Evolutionary conservation across 2,888 invertebrate genomes (phyloP).

Genomic region (Malacosoma neustria): DNA sequence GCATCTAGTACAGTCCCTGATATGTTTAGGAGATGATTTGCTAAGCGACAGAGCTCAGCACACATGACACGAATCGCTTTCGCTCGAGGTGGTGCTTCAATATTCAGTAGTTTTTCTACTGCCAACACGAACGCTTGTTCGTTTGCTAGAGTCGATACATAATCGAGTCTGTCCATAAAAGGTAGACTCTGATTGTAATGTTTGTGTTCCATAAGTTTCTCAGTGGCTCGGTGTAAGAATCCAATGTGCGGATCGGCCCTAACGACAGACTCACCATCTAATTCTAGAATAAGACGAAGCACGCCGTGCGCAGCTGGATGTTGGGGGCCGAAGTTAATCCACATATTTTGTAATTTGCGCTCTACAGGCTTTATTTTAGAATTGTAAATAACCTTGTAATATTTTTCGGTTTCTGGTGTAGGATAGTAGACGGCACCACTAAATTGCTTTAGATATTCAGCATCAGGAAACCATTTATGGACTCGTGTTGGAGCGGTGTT

Average conservation of each 20-base stretch:
- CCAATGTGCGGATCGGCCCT: constrained; percentile 91
- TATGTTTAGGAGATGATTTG: constrained; percentile 87
- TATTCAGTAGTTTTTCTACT: constrained; percentile 87
- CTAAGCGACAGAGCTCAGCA: constrained; percentile 83
- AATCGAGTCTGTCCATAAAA: constrained; percentile 91
- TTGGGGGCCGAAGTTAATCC: constrained; percentile 90
- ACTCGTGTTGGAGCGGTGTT: constrained; percentile 22
- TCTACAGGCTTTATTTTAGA: constrained; percentile 59
- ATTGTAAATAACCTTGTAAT: constrained; percentile 43
- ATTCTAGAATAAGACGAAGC: constrained; percentile 83
- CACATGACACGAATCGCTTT: constrained; percentile 87
- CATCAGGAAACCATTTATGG: constrained; percentile 79
- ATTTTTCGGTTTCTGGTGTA: constrained; percentile 49
- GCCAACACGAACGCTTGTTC: constrained; percentile 87
- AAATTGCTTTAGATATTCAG: constrained; percentile 71
- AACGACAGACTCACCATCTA: constrained; percentile 88
- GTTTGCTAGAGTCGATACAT: constrained; percentile 88
- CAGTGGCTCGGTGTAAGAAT: constrained; percentile 89
- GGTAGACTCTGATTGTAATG: constrained; percentile 90
- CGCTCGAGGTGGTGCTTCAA: constrained; percentile 84
- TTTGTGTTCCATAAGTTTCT: constrained; percentile 92
- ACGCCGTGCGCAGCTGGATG: constrained; percentile 96
- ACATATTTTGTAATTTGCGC: constrained; percentile 77
- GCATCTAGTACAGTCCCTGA: constrained; percentile 85
- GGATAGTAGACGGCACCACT: constrained; percentile 75